A percentile compares a stretch with the other conserved stretches of the same genome.
These are phyloP conservation scores for Tortricodes alternella DNA, from an alignment of 2,888 invertebrate genomes.

Conservation along the genomic window DNA sequence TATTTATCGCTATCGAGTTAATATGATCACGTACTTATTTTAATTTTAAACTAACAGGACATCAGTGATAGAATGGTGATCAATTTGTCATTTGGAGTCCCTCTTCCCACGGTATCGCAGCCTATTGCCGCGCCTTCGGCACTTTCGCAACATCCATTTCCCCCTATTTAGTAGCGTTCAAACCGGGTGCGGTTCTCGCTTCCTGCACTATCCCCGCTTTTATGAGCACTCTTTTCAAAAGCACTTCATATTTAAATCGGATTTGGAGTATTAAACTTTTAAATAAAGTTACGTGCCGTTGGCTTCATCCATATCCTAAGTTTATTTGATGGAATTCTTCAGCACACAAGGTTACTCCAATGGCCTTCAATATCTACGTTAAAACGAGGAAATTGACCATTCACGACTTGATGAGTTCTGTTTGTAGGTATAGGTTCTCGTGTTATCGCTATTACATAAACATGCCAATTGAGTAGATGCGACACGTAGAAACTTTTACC, in stretches of 20 bases:
- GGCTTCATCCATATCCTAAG: background rate
- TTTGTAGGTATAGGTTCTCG: background rate
- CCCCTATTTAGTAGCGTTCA: slow-evolving; percentile 26
- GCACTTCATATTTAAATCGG: background rate
- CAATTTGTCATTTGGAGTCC: slow-evolving; percentile 18
- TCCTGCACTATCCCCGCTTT: slow-evolving; percentile 23
- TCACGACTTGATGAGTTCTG: slow-evolving; percentile 1
- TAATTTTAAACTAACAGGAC: slow-evolving; percentile 20
- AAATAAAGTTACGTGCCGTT: background rate
- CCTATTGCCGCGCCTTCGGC: slow-evolving; percentile 20
- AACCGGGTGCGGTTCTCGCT: slow-evolving; percentile 20
- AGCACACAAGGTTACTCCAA: background rate
- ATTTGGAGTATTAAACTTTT: too few relatives aligned
- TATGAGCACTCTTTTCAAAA: background rate
- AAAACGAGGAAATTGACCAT: slow-evolving; percentile 12
- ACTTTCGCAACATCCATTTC: slow-evolving; percentile 28
- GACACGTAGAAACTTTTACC: background rate
- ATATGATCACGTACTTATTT: slow-evolving; percentile 17
- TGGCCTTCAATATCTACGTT: slow-evolving; percentile 1
- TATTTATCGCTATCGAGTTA: slow-evolving; percentile 14
- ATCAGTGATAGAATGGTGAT: background rate
- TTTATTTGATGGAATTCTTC: background rate
- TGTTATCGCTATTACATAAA: slow-evolving; percentile 18
- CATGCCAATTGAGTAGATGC: background rate
- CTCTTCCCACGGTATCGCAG: slow-evolving; percentile 23